Evolutionary conservation across 2,888 invertebrate genomes (phyloP), one percentile per base, ranked within the genome.

Genomic region (Stenotaenia linearis): DNA sequence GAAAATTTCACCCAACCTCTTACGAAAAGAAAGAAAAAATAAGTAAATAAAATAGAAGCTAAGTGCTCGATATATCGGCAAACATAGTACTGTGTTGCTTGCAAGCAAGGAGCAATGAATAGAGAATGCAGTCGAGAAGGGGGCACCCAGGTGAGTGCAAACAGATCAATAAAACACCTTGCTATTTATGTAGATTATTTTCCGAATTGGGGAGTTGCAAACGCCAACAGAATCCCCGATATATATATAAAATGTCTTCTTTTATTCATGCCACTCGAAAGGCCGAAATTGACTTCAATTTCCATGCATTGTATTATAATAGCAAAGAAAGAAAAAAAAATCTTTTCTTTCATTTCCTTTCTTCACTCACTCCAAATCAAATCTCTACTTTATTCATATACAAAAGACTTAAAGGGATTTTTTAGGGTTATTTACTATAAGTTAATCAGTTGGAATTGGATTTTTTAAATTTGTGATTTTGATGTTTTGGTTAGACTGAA

Each of bases 191-290:
- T 61, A 61, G 61, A 61, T 61, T 61, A 61, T 61, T 61, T 61
- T 61, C 61, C 61, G 61, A 61, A 61, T 61, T 61, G 61, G 61
- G 61, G 61, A 61, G 61, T 61, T 61, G 61, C 61, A 61, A 32
- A 61, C 61, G 61, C 61, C 61, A 61, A 61, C 61, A 61, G 61
- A 61, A 61, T 61, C 61, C 61, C 9, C 61, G 61, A 61, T 61
- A 61, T 25, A 61, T 61, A 61, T 25, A 61, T 61, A 61, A 61
- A 61, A 61, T 25, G 61, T 61, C 21, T 61, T 61, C 61, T 61
- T 61, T 61, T 61, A 61, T 61, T 61, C 61, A 61, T 61, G 61
- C 23, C 23, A 23, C 61, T 61, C 23, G 23, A 61, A 61, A 6
- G 61, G 61, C 23, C 61, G 23, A 61, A 61, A 61, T 61, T 61